Percentiles rank a stretch among this genome's conserved stretches.
These are phyloP conservation scores for Pterobdella sp. DNA, from an alignment of 2,888 invertebrate genomes.

Conservation along the genomic window DNA sequence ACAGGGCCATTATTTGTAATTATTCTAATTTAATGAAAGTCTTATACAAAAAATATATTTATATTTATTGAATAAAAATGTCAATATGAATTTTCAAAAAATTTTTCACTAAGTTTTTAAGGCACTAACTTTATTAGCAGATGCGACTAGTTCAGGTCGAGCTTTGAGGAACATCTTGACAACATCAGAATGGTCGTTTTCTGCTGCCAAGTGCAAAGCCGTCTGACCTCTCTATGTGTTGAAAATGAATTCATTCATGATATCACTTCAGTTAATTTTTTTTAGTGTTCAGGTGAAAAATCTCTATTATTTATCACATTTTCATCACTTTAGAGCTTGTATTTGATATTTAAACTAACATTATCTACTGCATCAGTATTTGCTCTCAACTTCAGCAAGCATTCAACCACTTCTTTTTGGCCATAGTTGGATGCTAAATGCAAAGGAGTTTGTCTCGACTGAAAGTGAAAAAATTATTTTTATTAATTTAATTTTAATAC, in stretches of 20 bases:
- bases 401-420: conserved; percentile 86
- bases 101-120: not conserved
- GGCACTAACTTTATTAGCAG: conserved; percentile 70
- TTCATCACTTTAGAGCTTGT: no score
- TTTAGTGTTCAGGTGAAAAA: no score
- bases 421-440: conserved; percentile 94
- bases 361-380: conserved; percentile 86
- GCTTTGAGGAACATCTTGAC: conserved; percentile 81
- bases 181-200: conserved; percentile 96
- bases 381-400: conserved; percentile 81
- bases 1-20: not conserved
- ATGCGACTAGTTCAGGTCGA: conserved; percentile 73
- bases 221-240: conserved; percentile 76
- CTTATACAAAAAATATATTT: not conserved
- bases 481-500: not conserved
- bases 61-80: not conserved
- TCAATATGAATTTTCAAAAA: not conserved
- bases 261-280: no score
- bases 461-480: conserved; percentile 21
- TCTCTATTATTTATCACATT: no score
- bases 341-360: conserved; percentile 44
- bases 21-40: not conserved
- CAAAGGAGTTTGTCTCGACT: conserved; percentile 88
- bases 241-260: no score
- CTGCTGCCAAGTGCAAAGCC: conserved; percentile 90